Conservation (phyloP, 2,797 vertebrate species). For the Psittacula echo region DNA sequence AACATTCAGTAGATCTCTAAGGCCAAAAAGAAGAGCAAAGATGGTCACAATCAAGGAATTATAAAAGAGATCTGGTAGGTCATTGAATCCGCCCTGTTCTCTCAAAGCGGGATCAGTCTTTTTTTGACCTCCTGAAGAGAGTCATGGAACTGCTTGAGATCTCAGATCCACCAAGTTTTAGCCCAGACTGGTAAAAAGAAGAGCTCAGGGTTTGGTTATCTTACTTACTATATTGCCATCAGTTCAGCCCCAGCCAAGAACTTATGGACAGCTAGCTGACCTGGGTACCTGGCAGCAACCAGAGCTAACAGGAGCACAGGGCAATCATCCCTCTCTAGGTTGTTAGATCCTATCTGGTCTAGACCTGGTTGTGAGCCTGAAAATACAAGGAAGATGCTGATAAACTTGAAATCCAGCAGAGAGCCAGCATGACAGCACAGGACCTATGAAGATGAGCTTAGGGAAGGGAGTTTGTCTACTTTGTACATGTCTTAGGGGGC, state of each 20-base stretch:
- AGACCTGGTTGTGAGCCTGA: no score
- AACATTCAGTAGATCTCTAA: background rate
- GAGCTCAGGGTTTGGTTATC: background rate
- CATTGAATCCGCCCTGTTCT: background rate
- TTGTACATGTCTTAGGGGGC: background rate
- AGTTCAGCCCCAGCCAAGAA: background rate
- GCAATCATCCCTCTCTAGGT: background rate
- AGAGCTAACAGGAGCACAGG: background rate
- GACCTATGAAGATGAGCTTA: background rate
- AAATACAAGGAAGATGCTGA: background rate
- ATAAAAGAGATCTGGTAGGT: background rate
- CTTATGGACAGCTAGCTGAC: accelerated
- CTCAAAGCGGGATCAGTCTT: background rate
- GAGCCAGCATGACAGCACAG: background rate
- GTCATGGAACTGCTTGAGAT: background rate
- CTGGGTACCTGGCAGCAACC: background rate
- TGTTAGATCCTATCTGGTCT: background rate
- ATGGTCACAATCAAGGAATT: background rate
- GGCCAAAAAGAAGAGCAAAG: background rate
- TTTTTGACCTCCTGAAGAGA: background rate
- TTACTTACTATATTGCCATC: background rate
- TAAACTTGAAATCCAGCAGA: background rate
- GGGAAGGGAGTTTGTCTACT: background rate
- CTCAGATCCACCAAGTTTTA: background rate
- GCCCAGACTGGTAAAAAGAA: background rate